A percentile compares a stretch with the other conserved stretches of the same genome.
phyloP scores from a whole-genome alignment of 2,113 vertebrate species.

The Epinephelus cyanopodus region DNA sequence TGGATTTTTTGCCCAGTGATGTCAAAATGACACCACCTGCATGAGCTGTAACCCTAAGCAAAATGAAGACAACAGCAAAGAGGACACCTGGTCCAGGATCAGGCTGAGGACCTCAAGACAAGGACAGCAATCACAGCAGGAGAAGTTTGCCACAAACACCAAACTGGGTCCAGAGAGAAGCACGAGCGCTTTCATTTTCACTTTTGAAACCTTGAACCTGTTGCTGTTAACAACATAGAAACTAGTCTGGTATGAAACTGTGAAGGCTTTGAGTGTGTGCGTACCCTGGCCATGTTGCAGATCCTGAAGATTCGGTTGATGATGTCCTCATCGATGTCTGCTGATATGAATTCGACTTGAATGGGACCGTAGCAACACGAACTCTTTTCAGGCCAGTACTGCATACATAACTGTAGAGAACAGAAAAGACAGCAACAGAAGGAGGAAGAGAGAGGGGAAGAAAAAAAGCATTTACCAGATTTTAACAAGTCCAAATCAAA shows the following conservation, averaged over 20 bases:
- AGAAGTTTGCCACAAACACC: too few species aligned
- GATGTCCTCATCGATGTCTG: constrained; percentile 97
- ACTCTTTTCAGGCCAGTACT: constrained; percentile 98
- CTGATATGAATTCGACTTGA: constrained; percentile 97
- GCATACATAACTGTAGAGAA: constrained; percentile 92
- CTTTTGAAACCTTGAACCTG: too few species aligned
- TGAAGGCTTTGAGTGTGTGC: neutral
- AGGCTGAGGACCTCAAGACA: too few species aligned
- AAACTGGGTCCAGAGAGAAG: too few species aligned
- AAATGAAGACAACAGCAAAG: too few species aligned
- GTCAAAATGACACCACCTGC: too few species aligned
- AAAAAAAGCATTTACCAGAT: neutral
- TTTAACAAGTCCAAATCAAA: neutral
- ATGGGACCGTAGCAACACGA: constrained; percentile 96
- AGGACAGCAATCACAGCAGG: too few species aligned
- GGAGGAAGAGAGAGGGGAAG: neutral
- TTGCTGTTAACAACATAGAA: too few species aligned
- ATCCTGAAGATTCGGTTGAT: constrained; percentile 99
- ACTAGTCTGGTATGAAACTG: neutral
- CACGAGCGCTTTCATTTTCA: too few species aligned
- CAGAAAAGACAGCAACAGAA: neutral
- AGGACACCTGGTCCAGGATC: too few species aligned
- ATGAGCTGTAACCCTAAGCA: too few species aligned
- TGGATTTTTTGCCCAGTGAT: too few species aligned
- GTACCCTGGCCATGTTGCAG: constrained; percentile 98